Evolutionary conservation across 1,140 invertebrate species (phyloP), one percentile per base, ranked within the genome.

Genomic region (Monomorium pharaonis): DNA sequence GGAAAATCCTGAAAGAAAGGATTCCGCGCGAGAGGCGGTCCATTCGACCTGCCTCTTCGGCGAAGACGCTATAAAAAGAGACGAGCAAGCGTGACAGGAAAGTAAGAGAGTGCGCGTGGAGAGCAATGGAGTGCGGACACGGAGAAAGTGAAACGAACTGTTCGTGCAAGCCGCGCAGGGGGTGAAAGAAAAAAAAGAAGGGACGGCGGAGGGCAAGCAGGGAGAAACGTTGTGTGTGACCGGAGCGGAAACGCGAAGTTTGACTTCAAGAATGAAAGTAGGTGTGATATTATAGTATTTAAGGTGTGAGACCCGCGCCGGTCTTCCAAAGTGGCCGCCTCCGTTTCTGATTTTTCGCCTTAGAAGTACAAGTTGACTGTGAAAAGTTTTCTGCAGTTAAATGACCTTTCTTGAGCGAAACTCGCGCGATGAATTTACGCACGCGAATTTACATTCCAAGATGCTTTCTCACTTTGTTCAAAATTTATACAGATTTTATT

Each of bases 211-310:
- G 74, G 47, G 49, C 85, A 58, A 74, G 63, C 77, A 63, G 74
- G 24, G 60, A 69, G 58, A 54, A 37, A 76, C 33, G 27, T 85
- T 67, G 49, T 56, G 75, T 67, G 84, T 80, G 75, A 80, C 24
- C 75, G 60, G 65, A 67, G 75, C 33, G 51, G 30, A 85, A 24
- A 67, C 51, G 24, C 75, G 24, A 83, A 83, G 67, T 83, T 83
- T 74, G 67, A 81, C 67, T 81, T 81, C 24, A 67, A 89, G 86
- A 78, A 70, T 51, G 47, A 74, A 84, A 86, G 85, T 86, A 84
- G 81, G 70, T 84, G 78, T 83, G 78, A 83, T 83, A 83, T 83
- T 83, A 44, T 72, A 83, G 78, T 83, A 60, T 74, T 37, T 60
- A 72, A 83, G 77, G 18, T 24, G 27, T 6, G 78, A 70, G n/a